Evolutionary conservation across 2,113 vertebrate genomes (phyloP).

Genomic region (Pelodiscus sinensis): DNA sequence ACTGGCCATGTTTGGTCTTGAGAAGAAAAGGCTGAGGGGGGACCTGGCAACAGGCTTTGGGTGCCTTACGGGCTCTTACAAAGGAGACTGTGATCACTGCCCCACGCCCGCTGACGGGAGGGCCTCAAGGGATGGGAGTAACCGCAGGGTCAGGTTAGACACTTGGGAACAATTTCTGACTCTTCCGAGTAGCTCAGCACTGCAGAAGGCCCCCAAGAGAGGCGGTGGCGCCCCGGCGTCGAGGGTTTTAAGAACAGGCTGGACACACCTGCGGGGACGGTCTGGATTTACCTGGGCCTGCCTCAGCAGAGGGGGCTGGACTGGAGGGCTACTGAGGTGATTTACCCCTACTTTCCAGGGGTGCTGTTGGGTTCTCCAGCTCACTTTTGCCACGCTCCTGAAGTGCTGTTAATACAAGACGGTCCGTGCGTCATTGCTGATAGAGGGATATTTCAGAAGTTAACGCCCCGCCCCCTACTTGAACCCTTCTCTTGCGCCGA

Average conservation of each 20-base stretch:
- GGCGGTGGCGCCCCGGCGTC: background rate
- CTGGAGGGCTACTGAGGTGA: too few species aligned
- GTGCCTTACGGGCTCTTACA: background rate
- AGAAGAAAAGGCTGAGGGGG: background rate
- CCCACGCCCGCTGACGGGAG: background rate
- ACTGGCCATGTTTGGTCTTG: background rate
- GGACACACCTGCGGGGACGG: background rate
- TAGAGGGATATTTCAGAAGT: background rate
- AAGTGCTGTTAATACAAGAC: background rate
- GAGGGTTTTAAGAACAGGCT: too few species aligned
- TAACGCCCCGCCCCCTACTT: background rate
- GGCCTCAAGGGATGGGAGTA: too few species aligned
- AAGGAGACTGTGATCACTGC: background rate
- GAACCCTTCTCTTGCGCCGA: background rate
- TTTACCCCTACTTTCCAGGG: too few species aligned
- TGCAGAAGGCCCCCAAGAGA: background rate
- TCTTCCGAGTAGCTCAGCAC: background rate
- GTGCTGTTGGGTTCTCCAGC: too few species aligned
- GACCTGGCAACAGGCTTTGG: background rate
- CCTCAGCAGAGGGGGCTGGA: too few species aligned
- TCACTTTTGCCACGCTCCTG: background rate
- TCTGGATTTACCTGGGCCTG: background rate
- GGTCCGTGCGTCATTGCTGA: accelerated
- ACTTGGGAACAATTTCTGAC: background rate
- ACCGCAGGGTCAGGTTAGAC: background rate